phyloP scores from a whole-genome alignment of 2,888 invertebrate genomes.

The Spodoptera exigua region DNA sequence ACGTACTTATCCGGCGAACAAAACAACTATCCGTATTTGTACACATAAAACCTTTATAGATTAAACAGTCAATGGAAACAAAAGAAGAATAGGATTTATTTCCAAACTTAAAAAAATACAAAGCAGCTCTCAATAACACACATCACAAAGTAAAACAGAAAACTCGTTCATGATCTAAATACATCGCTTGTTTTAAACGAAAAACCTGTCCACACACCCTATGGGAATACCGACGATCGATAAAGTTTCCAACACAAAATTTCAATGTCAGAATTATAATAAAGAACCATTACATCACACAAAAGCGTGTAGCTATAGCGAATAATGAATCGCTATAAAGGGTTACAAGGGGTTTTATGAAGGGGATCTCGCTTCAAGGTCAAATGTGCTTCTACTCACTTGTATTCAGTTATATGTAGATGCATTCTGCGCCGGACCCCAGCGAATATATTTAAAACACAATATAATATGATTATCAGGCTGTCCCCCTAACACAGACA shows the following conservation, averaged over 20 bases:
- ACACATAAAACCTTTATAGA: too few relatives aligned
- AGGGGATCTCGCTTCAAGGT: slow-evolving; percentile 74
- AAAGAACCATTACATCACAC: slow-evolving; percentile 49
- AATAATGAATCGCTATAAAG: slow-evolving; percentile 61
- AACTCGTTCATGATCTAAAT: too few relatives aligned
- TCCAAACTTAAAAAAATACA: too few relatives aligned
- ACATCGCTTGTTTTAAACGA: slow-evolving; percentile 17
- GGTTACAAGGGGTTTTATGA: slow-evolving; percentile 42
- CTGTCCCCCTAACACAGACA: slow-evolving; percentile 89
- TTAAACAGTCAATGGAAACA: too few relatives aligned
- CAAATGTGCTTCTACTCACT: slow-evolving; percentile 41
- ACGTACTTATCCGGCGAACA: too few relatives aligned
- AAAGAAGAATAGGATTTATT: too few relatives aligned
- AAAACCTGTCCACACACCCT: slow-evolving; percentile 29
- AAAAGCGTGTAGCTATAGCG: slow-evolving; percentile 32
- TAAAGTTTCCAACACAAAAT: slow-evolving; percentile 26
- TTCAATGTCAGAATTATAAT: slow-evolving; percentile 50
- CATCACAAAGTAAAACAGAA: too few relatives aligned
- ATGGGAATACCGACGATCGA: slow-evolving; percentile 10
- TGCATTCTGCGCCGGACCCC: slow-evolving; percentile 65
- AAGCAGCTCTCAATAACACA: too few relatives aligned
- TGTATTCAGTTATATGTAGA: slow-evolving; percentile 2
- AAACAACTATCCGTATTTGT: too few relatives aligned
- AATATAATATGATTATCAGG: slow-evolving; percentile 86
- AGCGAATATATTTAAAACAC: slow-evolving; percentile 83